Evolutionary conservation across 2,888 invertebrate species (phyloP), one percentile per base, ranked within the genome.

Genomic region (Parelbella ahira): DNA sequence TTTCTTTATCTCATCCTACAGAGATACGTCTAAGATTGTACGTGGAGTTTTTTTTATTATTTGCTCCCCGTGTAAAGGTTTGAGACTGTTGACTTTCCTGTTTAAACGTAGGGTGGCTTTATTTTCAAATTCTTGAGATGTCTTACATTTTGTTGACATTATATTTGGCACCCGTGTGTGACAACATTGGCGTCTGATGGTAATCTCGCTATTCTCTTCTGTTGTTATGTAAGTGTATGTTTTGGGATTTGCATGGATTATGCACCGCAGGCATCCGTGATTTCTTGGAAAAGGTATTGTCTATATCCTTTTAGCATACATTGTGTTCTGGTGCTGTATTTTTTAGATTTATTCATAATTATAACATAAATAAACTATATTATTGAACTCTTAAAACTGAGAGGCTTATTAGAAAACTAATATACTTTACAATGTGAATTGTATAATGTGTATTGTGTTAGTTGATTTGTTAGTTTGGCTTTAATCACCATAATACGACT

Each of bases 1-100:
- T 54, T 50, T 48, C 51, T 55, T 51, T 52, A 47, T 51, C 48
- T 47, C 27, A 41, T 41, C 33, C 33, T 4, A 33, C 41, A 18
- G 20, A 33, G 41, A 21, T 33, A 41, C 33, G 33, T 33, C 41
- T 41, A 20, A 41, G 36, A 43, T 36, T 44, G 24, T 49, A 42
- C 41, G 44, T 49, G 41, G 24, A 21, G 27, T 18, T 34, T 33
- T 39, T 34, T 41, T 41, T 25, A 19, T 39, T 38, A 38, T 39
- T 24, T 19, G 30, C 30, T 30, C 30, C 29, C 21, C n/a, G 8
- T 7, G 24, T 12, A 30, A 38, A 30, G 38, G 38, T 30, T 38
- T 38, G 7, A 37, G 8, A 20, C 13, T 15, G 29, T 23, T 23
- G 28, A 20, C 28, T 38, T 30, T 38, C 9, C 12, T 38, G 13